Conservation (phyloP, 2,888 invertebrate genomes). For the Tridacna crocea region DNA sequence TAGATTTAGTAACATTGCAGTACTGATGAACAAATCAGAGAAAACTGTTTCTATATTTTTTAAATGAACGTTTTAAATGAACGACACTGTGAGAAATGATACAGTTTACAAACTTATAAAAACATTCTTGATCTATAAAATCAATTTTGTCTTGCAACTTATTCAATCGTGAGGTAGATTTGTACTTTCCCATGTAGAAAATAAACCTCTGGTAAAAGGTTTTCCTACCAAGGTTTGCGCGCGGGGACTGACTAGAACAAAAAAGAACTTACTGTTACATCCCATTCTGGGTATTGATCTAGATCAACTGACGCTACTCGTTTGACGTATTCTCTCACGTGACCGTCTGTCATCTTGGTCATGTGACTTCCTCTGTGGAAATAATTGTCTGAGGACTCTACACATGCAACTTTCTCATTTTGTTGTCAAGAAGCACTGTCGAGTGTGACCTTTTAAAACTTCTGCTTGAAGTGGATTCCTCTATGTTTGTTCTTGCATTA, state of each 20-base stretch:
- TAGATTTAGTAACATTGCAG: no score
- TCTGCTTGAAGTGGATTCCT: background rate
- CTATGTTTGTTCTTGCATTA: background rate
- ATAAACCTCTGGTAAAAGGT: no score
- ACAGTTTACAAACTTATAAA: no score
- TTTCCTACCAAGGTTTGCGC: no score
- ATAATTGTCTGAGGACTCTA: constrained; percentile 8
- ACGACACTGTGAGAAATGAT: no score
- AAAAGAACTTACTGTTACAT: constrained; percentile 60
- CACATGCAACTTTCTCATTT: constrained; percentile 12
- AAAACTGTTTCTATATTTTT: no score
- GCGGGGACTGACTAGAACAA: background rate
- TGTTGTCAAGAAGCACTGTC: background rate
- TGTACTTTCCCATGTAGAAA: no score
- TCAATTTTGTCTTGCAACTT: no score
- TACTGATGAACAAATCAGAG: no score
- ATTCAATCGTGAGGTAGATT: no score
- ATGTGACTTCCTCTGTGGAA: background rate
- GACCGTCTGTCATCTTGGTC: constrained; percentile 65
- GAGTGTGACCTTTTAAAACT: background rate
- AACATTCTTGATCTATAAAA: no score
- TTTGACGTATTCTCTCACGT: constrained; percentile 80
- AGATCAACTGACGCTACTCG: constrained; percentile 80
- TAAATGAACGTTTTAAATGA: no score
- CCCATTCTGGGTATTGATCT: constrained; percentile 72